Evolutionary conservation across 2,888 invertebrate genomes (phyloP).

Genomic region (Xestoiulus laeticollis): DNA sequence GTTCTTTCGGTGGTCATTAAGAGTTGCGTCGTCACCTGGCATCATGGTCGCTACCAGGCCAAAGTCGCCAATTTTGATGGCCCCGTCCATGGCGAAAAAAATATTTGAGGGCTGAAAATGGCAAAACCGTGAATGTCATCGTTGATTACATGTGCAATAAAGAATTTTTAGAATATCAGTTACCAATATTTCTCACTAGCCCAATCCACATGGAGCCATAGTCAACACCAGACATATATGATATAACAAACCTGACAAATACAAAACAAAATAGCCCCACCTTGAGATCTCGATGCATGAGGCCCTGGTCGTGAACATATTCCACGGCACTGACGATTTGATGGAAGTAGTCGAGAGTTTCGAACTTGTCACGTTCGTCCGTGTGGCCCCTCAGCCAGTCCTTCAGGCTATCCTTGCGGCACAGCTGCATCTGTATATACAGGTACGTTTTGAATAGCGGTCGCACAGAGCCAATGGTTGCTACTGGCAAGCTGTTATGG

Average conservation of each 20-base stretch:
- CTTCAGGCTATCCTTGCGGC: slow-evolving; percentile 84
- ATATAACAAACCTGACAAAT: too few relatives aligned
- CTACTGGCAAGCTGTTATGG: neutral
- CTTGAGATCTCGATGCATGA: slow-evolving; percentile 97
- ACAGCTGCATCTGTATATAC: slow-evolving; percentile 98
- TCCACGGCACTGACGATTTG: slow-evolving; percentile 95
- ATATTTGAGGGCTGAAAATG: slow-evolving; percentile 84
- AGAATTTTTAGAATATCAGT: too few relatives aligned
- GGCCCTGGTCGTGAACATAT: slow-evolving; percentile 90
- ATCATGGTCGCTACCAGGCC: slow-evolving; percentile 93
- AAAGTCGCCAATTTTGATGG: slow-evolving; percentile 97
- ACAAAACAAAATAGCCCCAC: slow-evolving; percentile 66
- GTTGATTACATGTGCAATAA: neutral
- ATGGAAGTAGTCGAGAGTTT: slow-evolving; percentile 77
- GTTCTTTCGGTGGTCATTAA: slow-evolving; percentile 49
- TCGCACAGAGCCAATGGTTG: neutral
- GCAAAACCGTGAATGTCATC: neutral
- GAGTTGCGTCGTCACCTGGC: slow-evolving; percentile 65
- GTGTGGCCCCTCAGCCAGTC: slow-evolving; percentile 80
- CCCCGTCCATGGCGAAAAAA: slow-evolving; percentile 89
- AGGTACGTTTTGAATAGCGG: slow-evolving; percentile 69
- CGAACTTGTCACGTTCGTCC: slow-evolving; percentile 56
- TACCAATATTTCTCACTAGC: too few relatives aligned
- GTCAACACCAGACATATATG: too few relatives aligned
- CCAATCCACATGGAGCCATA: too few relatives aligned